phyloP scores from a whole-genome alignment of 2,888 invertebrate genomes.

The Drosophila anomalata region DNA sequence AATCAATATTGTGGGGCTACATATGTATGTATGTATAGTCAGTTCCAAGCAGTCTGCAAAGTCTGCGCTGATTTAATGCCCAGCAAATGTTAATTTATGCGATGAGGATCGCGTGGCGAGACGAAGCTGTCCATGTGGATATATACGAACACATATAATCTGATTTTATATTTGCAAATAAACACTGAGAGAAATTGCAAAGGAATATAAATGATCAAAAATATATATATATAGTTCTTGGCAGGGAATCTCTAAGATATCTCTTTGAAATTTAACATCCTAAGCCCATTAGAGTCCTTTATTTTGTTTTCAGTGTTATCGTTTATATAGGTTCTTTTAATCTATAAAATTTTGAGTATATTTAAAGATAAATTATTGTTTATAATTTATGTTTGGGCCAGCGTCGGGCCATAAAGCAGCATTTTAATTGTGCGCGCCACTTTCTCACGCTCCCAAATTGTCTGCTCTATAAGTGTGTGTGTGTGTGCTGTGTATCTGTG shows the following conservation, averaged over 20 bases:
- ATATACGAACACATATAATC: constrained; percentile 4
- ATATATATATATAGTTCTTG: too few species aligned
- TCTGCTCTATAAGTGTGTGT: constrained; percentile 10
- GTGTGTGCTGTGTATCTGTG: constrained; percentile 11
- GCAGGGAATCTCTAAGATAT: not conserved
- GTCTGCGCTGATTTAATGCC: constrained; percentile 68
- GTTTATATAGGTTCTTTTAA: constrained; percentile 42
- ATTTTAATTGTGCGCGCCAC: constrained; percentile 62
- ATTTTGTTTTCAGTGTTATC: constrained; percentile 4
- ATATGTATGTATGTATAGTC: too few species aligned
- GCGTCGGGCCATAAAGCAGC: constrained; percentile 70
- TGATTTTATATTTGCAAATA: constrained; percentile 21
- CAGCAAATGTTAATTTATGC: constrained; percentile 70
- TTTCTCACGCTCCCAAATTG: constrained; percentile 78
- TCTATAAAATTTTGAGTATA: constrained; percentile 59
- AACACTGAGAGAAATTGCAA: constrained; percentile 6
- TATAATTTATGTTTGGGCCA: constrained; percentile 68
- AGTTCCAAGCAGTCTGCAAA: constrained; percentile 53
- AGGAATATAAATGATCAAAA: not conserved
- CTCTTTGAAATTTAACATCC: not conserved
- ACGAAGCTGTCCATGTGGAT: constrained; percentile 35
- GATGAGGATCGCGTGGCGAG: constrained; percentile 71
- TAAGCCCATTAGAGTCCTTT: not conserved
- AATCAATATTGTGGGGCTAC: not conserved
- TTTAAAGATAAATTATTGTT: constrained; percentile 75